These are phyloP conservation scores for Cinclus mexicanus DNA, from an alignment of 2,113 vertebrate species.

Conservation along the genomic window DNA sequence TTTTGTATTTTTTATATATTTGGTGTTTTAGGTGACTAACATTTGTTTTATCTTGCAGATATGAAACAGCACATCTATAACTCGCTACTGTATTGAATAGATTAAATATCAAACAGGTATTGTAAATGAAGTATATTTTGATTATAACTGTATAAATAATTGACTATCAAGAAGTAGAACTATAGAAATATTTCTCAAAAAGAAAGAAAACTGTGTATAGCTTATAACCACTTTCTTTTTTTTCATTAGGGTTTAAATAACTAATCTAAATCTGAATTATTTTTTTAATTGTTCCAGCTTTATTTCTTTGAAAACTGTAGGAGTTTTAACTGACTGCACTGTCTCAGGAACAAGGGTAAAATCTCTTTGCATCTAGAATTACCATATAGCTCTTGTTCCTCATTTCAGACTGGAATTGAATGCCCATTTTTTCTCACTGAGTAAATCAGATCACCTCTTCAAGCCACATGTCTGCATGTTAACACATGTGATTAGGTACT, in stretches of 20 bases:
- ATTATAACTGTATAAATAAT: constrained; percentile 32
- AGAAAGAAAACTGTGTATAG: not conserved
- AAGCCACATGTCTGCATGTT: not conserved
- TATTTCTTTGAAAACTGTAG: not conserved
- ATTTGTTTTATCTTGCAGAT: constrained; percentile 54
- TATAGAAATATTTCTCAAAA: constrained; percentile 11
- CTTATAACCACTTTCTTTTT: not conserved
- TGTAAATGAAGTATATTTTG: constrained; percentile 39
- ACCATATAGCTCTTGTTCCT: not conserved
- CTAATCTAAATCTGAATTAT: not conserved
- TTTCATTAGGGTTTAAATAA: not conserved
- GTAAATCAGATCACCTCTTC: not conserved
- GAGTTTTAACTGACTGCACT: not conserved
- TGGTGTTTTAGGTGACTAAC: constrained; percentile 26
- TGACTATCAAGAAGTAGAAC: not conserved
- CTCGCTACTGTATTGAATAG: constrained; percentile 22
- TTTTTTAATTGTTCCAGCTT: not conserved
- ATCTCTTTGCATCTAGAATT: not conserved
- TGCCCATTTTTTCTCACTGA: not conserved
- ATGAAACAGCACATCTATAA: constrained; percentile 47
- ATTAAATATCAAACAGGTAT: constrained; percentile 43
- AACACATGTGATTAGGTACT: not conserved
- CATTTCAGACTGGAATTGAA: not conserved
- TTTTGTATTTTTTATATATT: not conserved
- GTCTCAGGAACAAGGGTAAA: not conserved